Percentiles rank a stretch among this genome's conserved stretches.
Evolutionary conservation across 2,888 invertebrate genomes (phyloP).

Genomic region (Choreutis nemorana): DNA sequence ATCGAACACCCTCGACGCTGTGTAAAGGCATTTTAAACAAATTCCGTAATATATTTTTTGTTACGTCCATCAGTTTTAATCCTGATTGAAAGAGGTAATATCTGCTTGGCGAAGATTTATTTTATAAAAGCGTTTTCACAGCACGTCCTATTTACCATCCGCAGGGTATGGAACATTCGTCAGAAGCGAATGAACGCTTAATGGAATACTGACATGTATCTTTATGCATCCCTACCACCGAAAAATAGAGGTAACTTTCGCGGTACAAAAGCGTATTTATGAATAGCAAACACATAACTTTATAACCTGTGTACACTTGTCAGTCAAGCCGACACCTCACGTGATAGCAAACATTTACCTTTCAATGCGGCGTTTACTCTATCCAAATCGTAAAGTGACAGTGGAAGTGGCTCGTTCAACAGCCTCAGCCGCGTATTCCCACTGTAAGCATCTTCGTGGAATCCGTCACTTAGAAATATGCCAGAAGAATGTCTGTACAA

Average conservation of each 20-base stretch:
- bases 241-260: conserved; percentile 3
- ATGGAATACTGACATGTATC: too few species aligned
- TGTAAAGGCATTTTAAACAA: too few species aligned
- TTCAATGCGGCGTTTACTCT: conserved; percentile 61
- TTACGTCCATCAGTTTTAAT: too few species aligned
- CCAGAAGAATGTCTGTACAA: conserved; percentile 58
- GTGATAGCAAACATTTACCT: conserved; percentile 54
- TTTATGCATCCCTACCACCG: too few species aligned
- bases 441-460: conserved; percentile 32
- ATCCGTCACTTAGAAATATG: conserved; percentile 58
- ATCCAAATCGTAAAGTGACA: conserved; percentile 60
- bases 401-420: conserved; percentile 57
- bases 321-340: conserved; percentile 23
- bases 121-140: too few species aligned
- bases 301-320: conserved; percentile 27
- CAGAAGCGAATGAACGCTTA: too few species aligned
- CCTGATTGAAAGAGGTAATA: too few species aligned
- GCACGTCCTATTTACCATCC: too few species aligned
- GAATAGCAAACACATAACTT: conserved; percentile 29
- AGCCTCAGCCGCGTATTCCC: conserved; percentile 44
- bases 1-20: too few species aligned
- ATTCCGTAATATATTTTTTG: too few species aligned
- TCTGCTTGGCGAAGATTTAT: too few species aligned
- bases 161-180: too few species aligned
- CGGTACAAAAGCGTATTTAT: conserved; percentile 10